Evolutionary conservation across 2,113 vertebrate species (phyloP), one percentile per base, ranked within the genome.

Genomic region (Nannobrachium achirus): DNA sequence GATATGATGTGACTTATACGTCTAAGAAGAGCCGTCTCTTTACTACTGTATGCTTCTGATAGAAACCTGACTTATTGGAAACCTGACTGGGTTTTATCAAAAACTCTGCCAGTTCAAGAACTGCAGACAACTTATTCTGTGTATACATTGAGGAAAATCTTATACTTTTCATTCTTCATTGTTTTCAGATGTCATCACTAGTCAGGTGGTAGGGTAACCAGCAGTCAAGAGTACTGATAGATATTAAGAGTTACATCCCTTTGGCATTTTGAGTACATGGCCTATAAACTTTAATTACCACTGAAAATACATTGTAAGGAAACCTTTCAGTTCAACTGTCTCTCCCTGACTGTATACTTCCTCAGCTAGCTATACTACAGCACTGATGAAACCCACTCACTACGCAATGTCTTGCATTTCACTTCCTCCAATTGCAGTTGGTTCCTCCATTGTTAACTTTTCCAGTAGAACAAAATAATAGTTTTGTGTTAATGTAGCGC

Each of bases 81-180:
- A n/a, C n/a, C n/a, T n/a, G n/a, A n/a, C n/a, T n/a, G n/a, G n/a
- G 25, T 33, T 33, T 33, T 3, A 33, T 33, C 25, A 33, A 33
- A 33, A 33, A 33, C 25, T 33, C 25, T 33, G 4, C 20, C 20
- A 25, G 20, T 25, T 25, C 20, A 25, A 25, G 20, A 25, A 25
- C 4, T 25, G 20, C 20, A 25, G 20, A 25, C 20, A 25, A 25
- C 25, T 33, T 33, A 33, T 4, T 33, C 25, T 33, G 25, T 33
- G 25, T 33, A 33, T 5, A 33, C 25, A 33, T 33, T 4, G 25
- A 33, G 25, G 42, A 11, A 52, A 46, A 57, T 42, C 13, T 20
- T 41, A 16, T 10, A 20, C 40, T 55, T n/a, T 55, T 81, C 71
- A 65, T 15, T 57, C 71, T 52, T 50, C 78, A 65, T 82, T 78